Conservation (phyloP, 2,797 vertebrate species). For the Enteromius viviparus region DNA sequence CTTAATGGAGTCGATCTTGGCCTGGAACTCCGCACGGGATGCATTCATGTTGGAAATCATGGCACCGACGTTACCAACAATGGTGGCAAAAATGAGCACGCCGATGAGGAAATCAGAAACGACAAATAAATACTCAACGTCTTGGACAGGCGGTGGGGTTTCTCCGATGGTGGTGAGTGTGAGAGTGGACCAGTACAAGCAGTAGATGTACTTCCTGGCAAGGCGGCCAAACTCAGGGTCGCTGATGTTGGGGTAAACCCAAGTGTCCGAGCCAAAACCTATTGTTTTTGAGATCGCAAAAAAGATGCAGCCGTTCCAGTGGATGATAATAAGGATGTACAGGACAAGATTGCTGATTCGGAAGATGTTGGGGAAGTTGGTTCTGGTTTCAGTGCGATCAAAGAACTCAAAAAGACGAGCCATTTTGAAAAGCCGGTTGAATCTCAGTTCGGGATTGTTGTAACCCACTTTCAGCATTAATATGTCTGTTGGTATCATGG, state of each 20-base stretch:
- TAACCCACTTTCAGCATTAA: slow-evolving; percentile 82
- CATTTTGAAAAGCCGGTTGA: slow-evolving; percentile 90
- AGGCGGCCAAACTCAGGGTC: slow-evolving; percentile 78
- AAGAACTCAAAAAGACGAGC: slow-evolving; percentile 94
- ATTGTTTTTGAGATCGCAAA: slow-evolving; percentile 93
- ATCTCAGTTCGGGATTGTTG: slow-evolving; percentile 88
- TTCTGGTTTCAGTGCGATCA: slow-evolving; percentile 94
- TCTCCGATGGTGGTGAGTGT: slow-evolving; percentile 96
- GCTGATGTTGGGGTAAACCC: slow-evolving; percentile 89
- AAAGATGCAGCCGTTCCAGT: slow-evolving; percentile 96
- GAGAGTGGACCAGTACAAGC: slow-evolving; percentile 95
- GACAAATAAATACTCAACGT: slow-evolving; percentile 93
- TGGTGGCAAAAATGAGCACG: slow-evolving; percentile 95
- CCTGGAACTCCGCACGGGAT: slow-evolving; percentile 90
- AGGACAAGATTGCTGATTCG: slow-evolving; percentile 92
- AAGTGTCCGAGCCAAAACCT: slow-evolving; percentile 89
- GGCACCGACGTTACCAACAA: slow-evolving; percentile 94
- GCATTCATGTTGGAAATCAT: slow-evolving; percentile 98
- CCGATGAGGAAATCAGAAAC: slow-evolving; percentile 93
- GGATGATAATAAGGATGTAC: slow-evolving; percentile 96
- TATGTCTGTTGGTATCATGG: slow-evolving; percentile 89
- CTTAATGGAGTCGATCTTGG: slow-evolving; percentile 94
- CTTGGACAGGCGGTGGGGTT: slow-evolving; percentile 90
- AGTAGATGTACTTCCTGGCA: slow-evolving; percentile 91
- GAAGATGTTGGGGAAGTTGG: slow-evolving; percentile 94